Evolutionary conservation across 2,113 vertebrate species (phyloP).

Genomic region (Peromyscus leucopus): DNA sequence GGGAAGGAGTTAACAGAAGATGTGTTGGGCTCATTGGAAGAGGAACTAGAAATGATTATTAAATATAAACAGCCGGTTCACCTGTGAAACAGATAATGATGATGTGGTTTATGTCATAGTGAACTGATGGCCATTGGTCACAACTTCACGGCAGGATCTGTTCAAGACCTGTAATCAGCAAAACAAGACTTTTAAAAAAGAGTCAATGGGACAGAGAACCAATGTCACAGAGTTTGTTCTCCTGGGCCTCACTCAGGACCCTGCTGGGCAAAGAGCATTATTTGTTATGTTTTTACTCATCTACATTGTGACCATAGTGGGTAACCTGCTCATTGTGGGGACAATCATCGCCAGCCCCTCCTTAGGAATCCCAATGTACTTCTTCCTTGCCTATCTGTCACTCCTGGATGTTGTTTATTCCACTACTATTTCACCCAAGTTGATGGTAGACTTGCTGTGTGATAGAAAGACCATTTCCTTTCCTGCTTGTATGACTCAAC

Average conservation of each 20-base stretch:
- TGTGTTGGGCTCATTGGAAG: not conserved
- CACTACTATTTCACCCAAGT: not conserved
- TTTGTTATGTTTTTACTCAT: not conserved
- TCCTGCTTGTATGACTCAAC: not conserved
- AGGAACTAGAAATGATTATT: not conserved
- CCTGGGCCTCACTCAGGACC: not conserved
- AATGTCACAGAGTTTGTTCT: not conserved
- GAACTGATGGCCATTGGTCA: not conserved
- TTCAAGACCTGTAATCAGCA: not conserved
- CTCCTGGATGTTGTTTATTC: not conserved
- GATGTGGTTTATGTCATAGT: not conserved
- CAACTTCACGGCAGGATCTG: not conserved
- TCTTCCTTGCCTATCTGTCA: not conserved
- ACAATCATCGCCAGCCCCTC: not conserved
- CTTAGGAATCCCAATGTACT: not conserved
- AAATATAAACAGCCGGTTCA: not conserved
- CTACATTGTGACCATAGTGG: not conserved
- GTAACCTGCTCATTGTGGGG: not conserved
- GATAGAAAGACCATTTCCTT: not conserved
- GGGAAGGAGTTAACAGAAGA: not conserved
- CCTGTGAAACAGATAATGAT: not conserved
- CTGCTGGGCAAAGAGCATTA: not conserved
- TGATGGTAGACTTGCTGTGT: not conserved
- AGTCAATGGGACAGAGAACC: not conserved
- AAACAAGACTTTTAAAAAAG: not conserved